Base-by-base conservation (phyloP, 1,140 invertebrate genomes). In the Drosophila tani region DNA sequence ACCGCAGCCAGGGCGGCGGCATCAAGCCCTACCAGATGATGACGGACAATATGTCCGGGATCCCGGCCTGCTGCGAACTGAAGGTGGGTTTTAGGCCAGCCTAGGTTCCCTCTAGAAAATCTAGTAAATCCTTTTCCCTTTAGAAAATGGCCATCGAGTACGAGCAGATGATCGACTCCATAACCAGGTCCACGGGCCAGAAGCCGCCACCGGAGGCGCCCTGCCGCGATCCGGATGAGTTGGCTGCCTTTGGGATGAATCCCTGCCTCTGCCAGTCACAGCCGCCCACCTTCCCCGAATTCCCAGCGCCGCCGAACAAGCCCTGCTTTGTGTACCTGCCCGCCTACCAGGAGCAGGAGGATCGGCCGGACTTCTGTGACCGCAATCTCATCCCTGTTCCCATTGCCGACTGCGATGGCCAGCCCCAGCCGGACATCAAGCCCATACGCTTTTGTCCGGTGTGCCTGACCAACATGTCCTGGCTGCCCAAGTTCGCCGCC, bases 391-490 rank as follows among this genome's bases (percentile, higher is more conserved):
- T 70, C 3, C 47, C 64, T 5, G 45, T 76, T 12, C 69, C 82
- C 3, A 79, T 79, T 1, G 56, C 53, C 7, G 75, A 68, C 45
- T 67, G 59, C 19, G 19, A 79, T 24, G 50, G 50, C 3, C 8
- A 53, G n/a, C 46, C 15, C 4, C 43, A 17, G 12, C 49, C 65
- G 6, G 45, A 47, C 2, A 64, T 79, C 1, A 90, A 85, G 38
- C 79, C 81, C 8, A 77, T 69, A 11, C 73, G 86, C 2, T 91
- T 91, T 29, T 91, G 86, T 53, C 86, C 82, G 11, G 67, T 91
- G 47, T 91, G 86, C 35, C 51, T 91, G n/a, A 91, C 71, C 40
- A 91, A 86, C 9, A 91, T 91, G 82, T 86, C 86, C 8, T 91
- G 86, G 86, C 12, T 91, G 50, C 86, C 86, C 0, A 91, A 86